Percentiles rank a stretch among this genome's conserved stretches.
phyloP scores from a whole-genome alignment of 2,797 vertebrate genomes.

The Champsocephalus gunnari region DNA sequence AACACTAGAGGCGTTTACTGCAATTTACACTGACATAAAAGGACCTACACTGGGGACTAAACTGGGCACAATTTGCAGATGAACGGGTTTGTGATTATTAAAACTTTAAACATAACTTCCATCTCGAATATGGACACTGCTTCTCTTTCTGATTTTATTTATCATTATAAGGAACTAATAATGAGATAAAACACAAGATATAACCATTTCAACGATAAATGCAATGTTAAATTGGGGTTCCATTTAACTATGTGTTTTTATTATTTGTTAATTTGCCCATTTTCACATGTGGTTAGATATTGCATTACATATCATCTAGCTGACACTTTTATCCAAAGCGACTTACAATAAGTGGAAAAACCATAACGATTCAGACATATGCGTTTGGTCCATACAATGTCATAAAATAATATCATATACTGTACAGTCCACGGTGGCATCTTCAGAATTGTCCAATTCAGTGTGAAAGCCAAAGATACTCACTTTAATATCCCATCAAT shows the following conservation, averaged over 20 bases:
- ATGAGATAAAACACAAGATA: background rate
- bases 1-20: background rate
- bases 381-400: background rate
- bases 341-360: too few relatives aligned
- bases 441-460: background rate
- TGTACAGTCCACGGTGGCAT: too few relatives aligned
- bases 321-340: too few relatives aligned
- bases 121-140: background rate
- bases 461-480: background rate
- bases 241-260: background rate
- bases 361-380: too few relatives aligned
- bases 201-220: background rate
- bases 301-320: too few relatives aligned
- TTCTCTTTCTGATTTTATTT: background rate
- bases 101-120: slow-evolving; percentile 1
- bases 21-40: slow-evolving; percentile 40
- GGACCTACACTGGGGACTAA: slow-evolving; percentile 2
- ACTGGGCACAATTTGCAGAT: background rate
- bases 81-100: background rate
- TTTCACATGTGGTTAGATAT: too few relatives aligned
- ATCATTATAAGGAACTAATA: background rate
- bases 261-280: background rate
- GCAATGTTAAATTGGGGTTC: background rate
- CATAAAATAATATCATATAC: background rate
- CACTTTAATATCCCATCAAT: background rate